These are phyloP conservation scores for Anarhynchus alexandrinus DNA, from an alignment of 2,113 vertebrate genomes.

Conservation along the genomic window DNA sequence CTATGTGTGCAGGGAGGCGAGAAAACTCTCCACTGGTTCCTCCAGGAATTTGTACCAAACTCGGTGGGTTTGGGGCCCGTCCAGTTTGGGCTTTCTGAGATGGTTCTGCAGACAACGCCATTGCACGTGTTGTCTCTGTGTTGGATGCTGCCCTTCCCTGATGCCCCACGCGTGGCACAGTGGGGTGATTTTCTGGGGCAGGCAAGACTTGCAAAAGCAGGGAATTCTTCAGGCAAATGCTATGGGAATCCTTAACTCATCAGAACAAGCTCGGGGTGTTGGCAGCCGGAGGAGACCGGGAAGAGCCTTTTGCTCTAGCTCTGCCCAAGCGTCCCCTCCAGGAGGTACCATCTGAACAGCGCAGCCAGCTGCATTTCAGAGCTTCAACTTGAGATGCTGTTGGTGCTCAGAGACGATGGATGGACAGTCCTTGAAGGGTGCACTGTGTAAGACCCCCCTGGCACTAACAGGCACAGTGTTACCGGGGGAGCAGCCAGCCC, in stretches of 20 bases:
- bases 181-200: background rate
- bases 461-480: background rate
- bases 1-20: background rate
- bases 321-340: background rate
- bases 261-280: background rate
- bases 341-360: background rate
- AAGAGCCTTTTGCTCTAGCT: background rate
- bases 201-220: background rate
- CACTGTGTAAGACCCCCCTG: background rate
- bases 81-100: background rate
- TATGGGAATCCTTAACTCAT: background rate
- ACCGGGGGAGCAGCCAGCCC: background rate
- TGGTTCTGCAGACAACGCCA: background rate
- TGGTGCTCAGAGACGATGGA: background rate
- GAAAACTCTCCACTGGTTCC: background rate
- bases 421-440: background rate
- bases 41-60: background rate
- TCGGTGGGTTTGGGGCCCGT: background rate
- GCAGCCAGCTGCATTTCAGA: background rate
- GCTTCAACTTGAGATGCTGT: background rate
- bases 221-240: background rate
- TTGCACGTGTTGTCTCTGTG: accelerated
- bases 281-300: background rate
- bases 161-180: accelerated
- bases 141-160: background rate